A percentile compares a stretch with the other conserved stretches of the same genome.
Evolutionary conservation across 2,888 invertebrate genomes (phyloP).

Genomic region (Choreutis nemorana): DNA sequence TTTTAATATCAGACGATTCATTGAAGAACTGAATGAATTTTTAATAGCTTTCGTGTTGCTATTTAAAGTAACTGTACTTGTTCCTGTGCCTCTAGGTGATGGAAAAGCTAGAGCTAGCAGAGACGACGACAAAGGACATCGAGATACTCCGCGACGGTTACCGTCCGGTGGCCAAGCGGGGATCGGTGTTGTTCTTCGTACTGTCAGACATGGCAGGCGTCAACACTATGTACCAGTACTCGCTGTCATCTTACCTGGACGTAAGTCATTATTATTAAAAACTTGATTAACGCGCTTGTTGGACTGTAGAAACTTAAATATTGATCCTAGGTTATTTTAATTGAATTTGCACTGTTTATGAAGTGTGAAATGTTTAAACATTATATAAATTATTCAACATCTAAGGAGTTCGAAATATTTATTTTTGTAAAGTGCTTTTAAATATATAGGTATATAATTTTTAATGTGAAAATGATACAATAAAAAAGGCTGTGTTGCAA

Average conservation of each 20-base stretch:
- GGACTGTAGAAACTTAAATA: no score
- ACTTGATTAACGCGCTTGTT: neutral
- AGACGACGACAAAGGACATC: conserved; percentile 80
- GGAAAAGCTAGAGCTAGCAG: conserved; percentile 80
- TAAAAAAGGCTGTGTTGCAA: no score
- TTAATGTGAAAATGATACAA: no score
- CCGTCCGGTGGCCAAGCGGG: conserved; percentile 83
- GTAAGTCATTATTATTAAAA: no score
- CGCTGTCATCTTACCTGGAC: conserved; percentile 83
- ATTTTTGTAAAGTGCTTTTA: neutral
- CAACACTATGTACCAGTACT: conserved; percentile 93
- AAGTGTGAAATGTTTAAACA: no score
- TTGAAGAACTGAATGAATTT: no score
- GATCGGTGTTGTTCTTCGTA: conserved; percentile 91
- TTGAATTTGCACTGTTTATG: no score
- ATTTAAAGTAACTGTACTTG: no score
- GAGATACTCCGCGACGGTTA: conserved; percentile 86
- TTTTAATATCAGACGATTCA: no score
- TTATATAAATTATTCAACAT: neutral
- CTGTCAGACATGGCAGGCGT: conserved; percentile 89
- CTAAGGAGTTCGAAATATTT: neutral
- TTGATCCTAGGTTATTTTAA: no score
- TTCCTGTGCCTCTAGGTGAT: conserved; percentile 67
- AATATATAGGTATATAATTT: conserved; percentile 1
- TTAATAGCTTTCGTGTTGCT: no score